phyloP scores from a whole-genome alignment of 2,797 vertebrate species.

The Danio kyathit region DNA sequence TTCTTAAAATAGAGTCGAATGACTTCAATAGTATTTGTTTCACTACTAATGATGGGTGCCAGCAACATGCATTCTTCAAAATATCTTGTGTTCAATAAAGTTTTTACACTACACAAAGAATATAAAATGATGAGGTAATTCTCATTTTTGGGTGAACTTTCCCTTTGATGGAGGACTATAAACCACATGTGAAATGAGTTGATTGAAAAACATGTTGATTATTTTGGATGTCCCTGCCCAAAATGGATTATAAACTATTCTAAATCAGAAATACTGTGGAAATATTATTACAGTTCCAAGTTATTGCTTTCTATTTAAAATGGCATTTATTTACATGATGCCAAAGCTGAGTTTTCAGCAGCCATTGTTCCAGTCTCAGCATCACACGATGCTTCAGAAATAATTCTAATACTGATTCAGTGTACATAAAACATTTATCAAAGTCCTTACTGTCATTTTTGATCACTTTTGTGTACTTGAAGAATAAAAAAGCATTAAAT shows the following conservation, averaged over 20 bases:
- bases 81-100: no score
- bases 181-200: no score
- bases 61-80: no score
- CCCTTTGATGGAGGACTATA: no score
- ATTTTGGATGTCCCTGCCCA: not conserved
- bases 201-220: not conserved
- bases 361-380: not conserved
- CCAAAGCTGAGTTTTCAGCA: not conserved
- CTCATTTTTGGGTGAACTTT: no score
- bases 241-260: not conserved
- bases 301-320: not conserved
- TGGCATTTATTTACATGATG: no score
- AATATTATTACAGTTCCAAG: not conserved
- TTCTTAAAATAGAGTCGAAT: no score
- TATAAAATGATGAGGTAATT: no score
- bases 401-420: not conserved
- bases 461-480: not conserved
- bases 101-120: no score
- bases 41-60: no score
- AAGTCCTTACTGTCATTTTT: not conserved
- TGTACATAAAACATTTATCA: not conserved
- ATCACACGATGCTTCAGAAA: not conserved
- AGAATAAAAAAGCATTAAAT: not conserved
- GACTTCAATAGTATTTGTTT: no score
- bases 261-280: no score